Evolutionary conservation across 2,113 vertebrate genomes (phyloP), one percentile per base, ranked within the genome.

Genomic region (Leucopsar rothschildi): DNA sequence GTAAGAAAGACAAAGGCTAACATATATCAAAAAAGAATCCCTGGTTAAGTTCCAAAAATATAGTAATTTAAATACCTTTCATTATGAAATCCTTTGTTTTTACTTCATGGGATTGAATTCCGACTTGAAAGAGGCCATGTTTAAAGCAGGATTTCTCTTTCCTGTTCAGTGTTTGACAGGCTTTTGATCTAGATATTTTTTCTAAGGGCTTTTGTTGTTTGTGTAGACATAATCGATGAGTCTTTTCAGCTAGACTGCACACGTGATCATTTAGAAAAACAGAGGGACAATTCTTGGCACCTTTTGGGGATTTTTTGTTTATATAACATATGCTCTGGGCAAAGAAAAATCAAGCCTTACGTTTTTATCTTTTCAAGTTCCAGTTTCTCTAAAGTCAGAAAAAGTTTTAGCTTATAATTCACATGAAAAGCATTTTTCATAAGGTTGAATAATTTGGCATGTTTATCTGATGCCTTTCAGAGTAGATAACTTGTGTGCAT

Each of bases 101-200:
- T 95, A 94, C 92, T 96, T 97, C 83, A 56, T 84, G 94, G 90
- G 92, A 91, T 93, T 96, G 95, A 97, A 97, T 96, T 97, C 95
- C 93, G n/a, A 96, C 96, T 97, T 97, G 97, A 97, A 97, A 97
- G 94, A 97, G 96, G 93, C 88, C 89, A 93, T 96, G 95, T 97
- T 96, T 97, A 96, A 97, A 97, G 92, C 92, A 97, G 97, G 92
- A 95, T 97, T 97, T 97, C 95, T 96, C 93, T 97, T 96, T 92
- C 93, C 93, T 93, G 91, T 96, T 96, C 93, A 90, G 91, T 95
- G 88, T 96, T 96, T 97, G 95, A 96, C 91, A 97, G 93, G 93
- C 96, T 97, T 97, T 97, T 97, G 96, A 97, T 97, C 95, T 97
- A 95, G 94, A 95, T 95, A 95, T 94, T 97, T 97, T 97, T 97